Evolutionary conservation across 2,797 vertebrate genomes (phyloP).

Genomic region (Diglossa cyanea): DNA sequence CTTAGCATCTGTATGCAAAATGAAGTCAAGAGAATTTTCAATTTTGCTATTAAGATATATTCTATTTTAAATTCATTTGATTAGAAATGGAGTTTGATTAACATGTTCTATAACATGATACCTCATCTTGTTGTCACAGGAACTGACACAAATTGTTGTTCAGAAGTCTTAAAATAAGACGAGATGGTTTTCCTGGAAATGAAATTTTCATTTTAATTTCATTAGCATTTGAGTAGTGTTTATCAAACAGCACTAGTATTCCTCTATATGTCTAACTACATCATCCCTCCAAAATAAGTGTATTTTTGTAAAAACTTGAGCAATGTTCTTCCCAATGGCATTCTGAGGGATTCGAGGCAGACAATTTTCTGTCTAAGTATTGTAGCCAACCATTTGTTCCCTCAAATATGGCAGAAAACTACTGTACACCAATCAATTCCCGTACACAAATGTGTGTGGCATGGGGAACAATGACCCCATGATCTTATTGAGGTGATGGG

Average conservation of each 20-base stretch:
- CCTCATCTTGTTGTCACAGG: not conserved
- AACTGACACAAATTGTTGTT: not conserved
- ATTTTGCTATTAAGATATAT: not conserved
- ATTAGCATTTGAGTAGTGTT: not conserved
- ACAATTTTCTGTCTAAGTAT: not conserved
- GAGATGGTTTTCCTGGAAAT: not conserved
- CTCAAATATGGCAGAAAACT: not conserved
- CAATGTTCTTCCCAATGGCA: not conserved
- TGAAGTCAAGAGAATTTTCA: not conserved
- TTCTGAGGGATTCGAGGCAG: not conserved
- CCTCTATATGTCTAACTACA: not conserved
- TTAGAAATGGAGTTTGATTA: not conserved
- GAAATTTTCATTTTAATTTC: not conserved
- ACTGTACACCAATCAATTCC: not conserved
- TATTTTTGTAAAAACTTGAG: not conserved
- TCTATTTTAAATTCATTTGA: not conserved
- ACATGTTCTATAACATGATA: not conserved
- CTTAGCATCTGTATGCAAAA: not conserved
- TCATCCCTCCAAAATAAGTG: not conserved
- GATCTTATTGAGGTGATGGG: not conserved
- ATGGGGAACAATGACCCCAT: not conserved
- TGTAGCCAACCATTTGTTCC: not conserved
- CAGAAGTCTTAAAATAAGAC: not conserved
- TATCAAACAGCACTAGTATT: not conserved
- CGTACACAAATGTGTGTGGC: fast-evolving